phyloP scores from a whole-genome alignment of 2,113 vertebrate genomes.

The Neofelis nebulosa region DNA sequence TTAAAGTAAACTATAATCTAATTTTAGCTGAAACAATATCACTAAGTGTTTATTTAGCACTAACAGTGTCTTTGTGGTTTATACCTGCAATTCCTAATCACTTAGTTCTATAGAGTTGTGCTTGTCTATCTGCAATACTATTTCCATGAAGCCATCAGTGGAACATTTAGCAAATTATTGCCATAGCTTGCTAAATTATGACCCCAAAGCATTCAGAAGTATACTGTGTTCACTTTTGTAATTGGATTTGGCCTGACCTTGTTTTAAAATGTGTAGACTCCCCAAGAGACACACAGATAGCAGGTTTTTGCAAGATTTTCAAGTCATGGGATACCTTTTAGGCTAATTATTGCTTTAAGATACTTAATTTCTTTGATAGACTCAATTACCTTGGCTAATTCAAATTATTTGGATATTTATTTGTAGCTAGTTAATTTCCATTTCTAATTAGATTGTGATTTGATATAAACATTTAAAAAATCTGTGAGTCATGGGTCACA shows the following conservation, averaged over 20 bases:
- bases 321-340: background rate
- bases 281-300: background rate
- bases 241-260: background rate
- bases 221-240: background rate
- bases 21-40: background rate
- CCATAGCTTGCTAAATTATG: constrained; percentile 34
- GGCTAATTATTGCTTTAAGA: constrained; percentile 48
- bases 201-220: background rate
- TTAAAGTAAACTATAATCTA: constrained; percentile 1
- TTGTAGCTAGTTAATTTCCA: constrained; percentile 13
- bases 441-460: constrained; percentile 34
- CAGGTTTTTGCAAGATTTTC: background rate
- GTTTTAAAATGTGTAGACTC: background rate
- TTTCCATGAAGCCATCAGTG: background rate
- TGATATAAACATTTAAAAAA: constrained; percentile 25
- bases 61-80: background rate
- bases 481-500: background rate
- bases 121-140: background rate
- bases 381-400: constrained; percentile 25
- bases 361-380: constrained; percentile 51
- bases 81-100: background rate
- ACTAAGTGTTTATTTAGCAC: background rate
- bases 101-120: background rate
- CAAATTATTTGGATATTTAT: constrained; percentile 1
- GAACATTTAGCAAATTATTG: constrained; percentile 16